These are phyloP conservation scores for Philopotamus ludificatus DNA, from an alignment of 1,140 invertebrate species.

Conservation along the genomic window DNA sequence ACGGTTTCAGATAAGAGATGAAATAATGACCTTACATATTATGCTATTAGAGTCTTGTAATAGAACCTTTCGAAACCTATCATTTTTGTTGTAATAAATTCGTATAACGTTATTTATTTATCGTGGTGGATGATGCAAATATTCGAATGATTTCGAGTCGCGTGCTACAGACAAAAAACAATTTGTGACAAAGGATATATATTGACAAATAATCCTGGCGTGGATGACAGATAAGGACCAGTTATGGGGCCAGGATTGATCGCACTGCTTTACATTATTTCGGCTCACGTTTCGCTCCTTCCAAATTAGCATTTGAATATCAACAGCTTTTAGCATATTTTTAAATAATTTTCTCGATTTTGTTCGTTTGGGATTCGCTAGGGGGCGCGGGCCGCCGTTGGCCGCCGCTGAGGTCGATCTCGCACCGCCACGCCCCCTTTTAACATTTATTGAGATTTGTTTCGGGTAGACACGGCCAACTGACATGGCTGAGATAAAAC, in stretches of 20 bases:
- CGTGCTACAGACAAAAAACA: constrained; percentile 24
- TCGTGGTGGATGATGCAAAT: background rate
- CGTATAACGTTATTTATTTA: background rate
- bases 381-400: background rate
- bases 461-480: constrained; percentile 11
- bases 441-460: constrained; percentile 33
- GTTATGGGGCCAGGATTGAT: constrained; percentile 20
- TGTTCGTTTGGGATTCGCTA: too few species aligned
- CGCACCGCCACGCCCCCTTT: constrained; percentile 13
- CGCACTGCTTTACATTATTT: background rate
- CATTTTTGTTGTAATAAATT: too few species aligned
- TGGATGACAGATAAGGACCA: constrained; percentile 20
- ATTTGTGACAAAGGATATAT: constrained; percentile 21
- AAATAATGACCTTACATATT: background rate
- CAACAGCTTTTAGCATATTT: too few species aligned
- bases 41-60: too few species aligned
- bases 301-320: too few species aligned
- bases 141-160: constrained; percentile 19
- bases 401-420: background rate
- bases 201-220: constrained; percentile 29
- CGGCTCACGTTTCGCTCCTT: too few species aligned
- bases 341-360: too few species aligned
- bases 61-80: too few species aligned
- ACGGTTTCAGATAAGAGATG: background rate
- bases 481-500: constrained; percentile 24